Evolutionary conservation across 2,888 invertebrate genomes (phyloP), one percentile per base, ranked within the genome.

Genomic region (Nysson spinosus): DNA sequence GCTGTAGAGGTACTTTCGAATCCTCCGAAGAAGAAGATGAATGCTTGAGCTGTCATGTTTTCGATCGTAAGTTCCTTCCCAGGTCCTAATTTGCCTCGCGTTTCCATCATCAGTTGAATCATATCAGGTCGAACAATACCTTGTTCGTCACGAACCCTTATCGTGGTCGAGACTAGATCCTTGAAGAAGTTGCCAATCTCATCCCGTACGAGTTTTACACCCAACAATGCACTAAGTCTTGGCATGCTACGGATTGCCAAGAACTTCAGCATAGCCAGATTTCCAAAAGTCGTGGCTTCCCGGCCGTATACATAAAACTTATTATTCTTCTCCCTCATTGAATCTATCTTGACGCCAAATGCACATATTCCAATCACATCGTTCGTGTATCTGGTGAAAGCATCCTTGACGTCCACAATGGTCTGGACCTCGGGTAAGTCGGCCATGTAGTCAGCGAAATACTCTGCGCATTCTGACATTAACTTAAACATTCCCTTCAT

Each of bases 41-140:
- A 80, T 0, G 89, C 89, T 77, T 90, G 90, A 0, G 89, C 88
- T 0, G 87, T 74, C 7, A 90, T 80, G 16, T 90, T 89, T 0
- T 83, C 79, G 11, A 78, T 47, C 0, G 70, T 72, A 1, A 83
- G 35, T 3, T 76, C 49, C 2, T 56, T 60, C 0, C 65, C 72
- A 0, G 47, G 40, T 0, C 35, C 37, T 4, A 37, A 0, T 1
- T 70, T 74, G 0, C 47, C 79, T 28, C 75, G 69, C 0, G 83
- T 81, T 46, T 91, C 89, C 87, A 91, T 87, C 46, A 91, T 79
- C n/a, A 91, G 69, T 54, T 91, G 90, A 5, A 91, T 87, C 89
- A 91, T 89, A 64, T 91, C 91, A 0, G 89, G 89, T 51, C 91
- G 79, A 2, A 87, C 49, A 12, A 82, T 76, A 0, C 71, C 73